Evolutionary conservation across 2,888 invertebrate genomes (phyloP).

Genomic region (Stegana nigrithorax): DNA sequence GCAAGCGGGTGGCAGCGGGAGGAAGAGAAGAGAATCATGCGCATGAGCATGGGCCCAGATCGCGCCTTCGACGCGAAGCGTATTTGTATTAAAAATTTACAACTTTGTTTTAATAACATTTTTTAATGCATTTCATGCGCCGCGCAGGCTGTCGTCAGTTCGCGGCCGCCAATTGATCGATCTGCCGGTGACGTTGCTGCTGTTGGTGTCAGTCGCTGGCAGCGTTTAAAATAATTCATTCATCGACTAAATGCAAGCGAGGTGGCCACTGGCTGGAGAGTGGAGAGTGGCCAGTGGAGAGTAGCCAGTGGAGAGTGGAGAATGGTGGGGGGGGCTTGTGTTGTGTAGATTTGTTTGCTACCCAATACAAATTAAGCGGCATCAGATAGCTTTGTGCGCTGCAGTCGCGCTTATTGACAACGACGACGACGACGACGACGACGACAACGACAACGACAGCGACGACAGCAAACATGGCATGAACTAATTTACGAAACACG

Average conservation of each 20-base stretch:
- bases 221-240: no score
- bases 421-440: no score
- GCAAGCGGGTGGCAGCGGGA: no score
- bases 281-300: no score
- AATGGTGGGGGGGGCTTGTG: no score
- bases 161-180: conserved; percentile 17
- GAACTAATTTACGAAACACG: conserved; percentile 62
- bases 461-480: conserved; percentile 51
- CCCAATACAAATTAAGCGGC: conserved; percentile 8
- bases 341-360: no score
- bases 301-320: no score
- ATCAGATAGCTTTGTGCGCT: background rate
- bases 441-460: no score
- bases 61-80: conserved; percentile 21
- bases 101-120: conserved; percentile 58
- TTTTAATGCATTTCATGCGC: conserved; percentile 57
- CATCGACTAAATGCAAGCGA: no score
- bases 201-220: conserved; percentile 25
- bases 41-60: no score
- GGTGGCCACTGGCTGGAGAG: no score
- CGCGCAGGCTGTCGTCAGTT: conserved; percentile 52
- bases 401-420: conserved; percentile 35
- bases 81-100: conserved; percentile 60
- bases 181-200: background rate
- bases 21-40: no score